Evolutionary conservation across 92 coral and sea anemone species (phyloP), one percentile per base, ranked within the genome.

Genomic region (Scolanthus callimorphus): DNA sequence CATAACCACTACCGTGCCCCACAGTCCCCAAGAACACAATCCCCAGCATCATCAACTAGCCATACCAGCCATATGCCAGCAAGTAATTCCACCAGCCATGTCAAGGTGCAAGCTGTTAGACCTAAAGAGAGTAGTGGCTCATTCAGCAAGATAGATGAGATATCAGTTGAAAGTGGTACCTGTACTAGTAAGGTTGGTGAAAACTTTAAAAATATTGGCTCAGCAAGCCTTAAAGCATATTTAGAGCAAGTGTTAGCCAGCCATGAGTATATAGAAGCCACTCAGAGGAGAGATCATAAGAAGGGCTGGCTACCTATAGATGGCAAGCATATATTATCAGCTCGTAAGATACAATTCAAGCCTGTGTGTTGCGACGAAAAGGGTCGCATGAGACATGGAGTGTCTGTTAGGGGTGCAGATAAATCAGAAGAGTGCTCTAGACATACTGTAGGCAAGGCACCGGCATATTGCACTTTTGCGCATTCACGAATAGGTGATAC

Each of bases 401-500:
- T 85, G 44, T 84, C 87, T 2, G 99, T 94, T 51, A 85, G 95
- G 39, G 99, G 99, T 37, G 95, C 99, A 1, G 94, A 89, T 76
- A 94, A 94, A 67, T 94, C 99, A 1, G 91, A 80, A 65, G 99
- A 94, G 63, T 94, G 99, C 39, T 88, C 83, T 56, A 73, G 79
- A 25, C 99, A 94, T 27, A 86, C 88, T 0, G 83, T 62, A 24
- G 96, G 96, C 1, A 94, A 94, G 47, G 96, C 99, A 1, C 99
- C 99, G 0, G 91, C 91, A 0, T 88, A 79, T 8, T 94, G 99
- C 51, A 77, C 96, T 3, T 94, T 94, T 48, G 99, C 99, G 2
- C 99, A 94, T 67, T 94, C 99, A 0, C 96, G 99, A 27, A 85
- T 94, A 27, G 99, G 99, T 21, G 99, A 94, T 53, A 94, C 99